A percentile compares a stretch with the other conserved stretches of the same genome.
phyloP scores from a whole-genome alignment of 2,797 vertebrate species.

The Remorina albescens region DNA sequence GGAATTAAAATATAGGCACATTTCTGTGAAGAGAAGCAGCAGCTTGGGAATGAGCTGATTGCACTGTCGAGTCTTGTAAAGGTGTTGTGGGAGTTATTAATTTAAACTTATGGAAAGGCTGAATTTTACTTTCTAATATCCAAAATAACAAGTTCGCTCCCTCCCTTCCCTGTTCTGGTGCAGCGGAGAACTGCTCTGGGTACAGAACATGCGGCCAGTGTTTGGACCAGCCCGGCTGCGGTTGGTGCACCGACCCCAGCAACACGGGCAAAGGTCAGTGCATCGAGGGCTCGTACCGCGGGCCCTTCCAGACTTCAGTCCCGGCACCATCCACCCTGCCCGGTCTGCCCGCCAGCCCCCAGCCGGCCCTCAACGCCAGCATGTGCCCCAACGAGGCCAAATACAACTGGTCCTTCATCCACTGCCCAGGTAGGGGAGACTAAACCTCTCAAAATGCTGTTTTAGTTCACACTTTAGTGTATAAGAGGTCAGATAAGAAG shows the following conservation, averaged over 20 bases:
- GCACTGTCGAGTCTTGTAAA: neutral
- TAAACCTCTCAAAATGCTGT: neutral
- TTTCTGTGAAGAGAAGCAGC: neutral
- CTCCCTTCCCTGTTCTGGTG: neutral
- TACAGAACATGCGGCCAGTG: constrained; percentile 95
- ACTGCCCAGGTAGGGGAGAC: constrained; percentile 91
- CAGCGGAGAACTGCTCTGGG: constrained; percentile 96
- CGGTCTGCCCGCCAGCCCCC: constrained; percentile 74
- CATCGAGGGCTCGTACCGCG: constrained; percentile 93
- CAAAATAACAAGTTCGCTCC: neutral
- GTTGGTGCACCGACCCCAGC: constrained; percentile 96
- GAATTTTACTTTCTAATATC: neutral
- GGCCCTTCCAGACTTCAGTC: constrained; percentile 89
- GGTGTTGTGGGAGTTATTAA: neutral
- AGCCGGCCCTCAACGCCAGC: constrained; percentile 91
- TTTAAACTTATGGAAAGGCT: neutral
- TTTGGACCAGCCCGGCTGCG: constrained; percentile 95
- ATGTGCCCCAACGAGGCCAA: constrained; percentile 89
- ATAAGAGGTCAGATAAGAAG: too few species aligned
- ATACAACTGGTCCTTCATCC: constrained; percentile 98
- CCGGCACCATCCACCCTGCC: constrained; percentile 83
- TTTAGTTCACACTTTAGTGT: too few species aligned
- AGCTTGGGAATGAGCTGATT: neutral
- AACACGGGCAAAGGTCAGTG: constrained; percentile 96
- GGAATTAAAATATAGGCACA: constrained; percentile 37